phyloP scores from a whole-genome alignment of 2,888 invertebrate species.

The Sinopyrophorus schimmeli region DNA sequence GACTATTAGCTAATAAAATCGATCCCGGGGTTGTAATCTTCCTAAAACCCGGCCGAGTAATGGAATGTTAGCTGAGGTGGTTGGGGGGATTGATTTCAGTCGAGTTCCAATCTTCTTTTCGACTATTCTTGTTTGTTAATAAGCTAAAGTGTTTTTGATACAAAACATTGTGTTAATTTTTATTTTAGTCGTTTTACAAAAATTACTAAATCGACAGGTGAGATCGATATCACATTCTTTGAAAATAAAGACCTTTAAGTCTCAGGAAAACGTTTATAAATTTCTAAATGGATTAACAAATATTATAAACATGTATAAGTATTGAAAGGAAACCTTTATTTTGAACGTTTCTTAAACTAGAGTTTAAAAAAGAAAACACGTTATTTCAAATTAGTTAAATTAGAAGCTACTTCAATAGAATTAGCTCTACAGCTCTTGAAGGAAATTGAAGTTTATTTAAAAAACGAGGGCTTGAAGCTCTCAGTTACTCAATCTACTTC shows the following conservation, averaged over 20 bases:
- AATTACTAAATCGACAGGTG: too few relatives aligned
- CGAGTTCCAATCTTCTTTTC: slow-evolving; percentile 32
- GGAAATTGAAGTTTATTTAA: slow-evolving; percentile 27
- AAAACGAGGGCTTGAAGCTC: slow-evolving; percentile 25
- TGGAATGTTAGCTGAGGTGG: slow-evolving; percentile 44
- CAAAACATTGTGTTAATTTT: slow-evolving; percentile 27
- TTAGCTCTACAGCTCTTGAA: slow-evolving; percentile 22
- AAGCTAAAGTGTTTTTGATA: slow-evolving; percentile 33
- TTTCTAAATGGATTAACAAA: too few relatives aligned
- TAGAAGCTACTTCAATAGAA: slow-evolving; percentile 27
- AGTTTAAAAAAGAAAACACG: slow-evolving; percentile 2
- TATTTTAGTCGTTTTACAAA: too few relatives aligned
- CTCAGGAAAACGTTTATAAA: too few relatives aligned
- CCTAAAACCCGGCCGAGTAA: slow-evolving; percentile 47
- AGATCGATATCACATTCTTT: too few relatives aligned
- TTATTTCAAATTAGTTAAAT: slow-evolving; percentile 25
- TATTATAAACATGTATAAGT: too few relatives aligned
- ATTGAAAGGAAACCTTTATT: too few relatives aligned
- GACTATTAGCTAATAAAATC: slow-evolving; percentile 56
- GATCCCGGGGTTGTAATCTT: slow-evolving; percentile 50
- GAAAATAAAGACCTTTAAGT: too few relatives aligned
- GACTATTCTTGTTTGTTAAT: slow-evolving; percentile 31
- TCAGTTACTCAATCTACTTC: slow-evolving; percentile 33
- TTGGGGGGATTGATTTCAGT: slow-evolving; percentile 40
- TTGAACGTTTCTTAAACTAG: too few relatives aligned